Base-by-base conservation (phyloP, 2,113 vertebrate genomes). In the Eudyptes chrysolophus region DNA sequence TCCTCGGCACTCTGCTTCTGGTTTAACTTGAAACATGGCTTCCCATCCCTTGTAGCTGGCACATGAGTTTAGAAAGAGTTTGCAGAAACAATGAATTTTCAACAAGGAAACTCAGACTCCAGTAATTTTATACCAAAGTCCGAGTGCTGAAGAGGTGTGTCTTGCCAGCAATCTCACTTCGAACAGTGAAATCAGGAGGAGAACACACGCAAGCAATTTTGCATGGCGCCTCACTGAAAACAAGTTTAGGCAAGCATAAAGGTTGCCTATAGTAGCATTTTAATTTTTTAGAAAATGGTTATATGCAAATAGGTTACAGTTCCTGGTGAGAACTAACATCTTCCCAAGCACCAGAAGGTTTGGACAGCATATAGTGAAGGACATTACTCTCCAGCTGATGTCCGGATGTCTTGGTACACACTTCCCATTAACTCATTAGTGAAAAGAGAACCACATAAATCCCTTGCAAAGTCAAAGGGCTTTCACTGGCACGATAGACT, bases 71-170 rank as follows among this genome's bases (percentile, higher is more conserved):
- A 90, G 27, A 57, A 76, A n/a, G 55, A 16, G 54, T 71, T 27
- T 54, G 48, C 42, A 92, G 38, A 87, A 87, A 78, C 14, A 16
- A 46, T 15, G 13, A 48, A 38, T 85, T 91, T 93, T 30, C 74
- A 92, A 54, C 0, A 0, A 42, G 42, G 29, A 68, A 89, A 61
- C 34, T 49, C 30, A 71, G 42, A 60, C 34, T 84, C 52, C 34
- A 46, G 16, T 30, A 58, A 42, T 49, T 86, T 72, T 51, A 62
- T 18, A 78, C 21, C 21, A 3, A 61, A 49, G 11, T 65, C 30
- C 0, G 0, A 77, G 32, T 34, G n/a, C 29, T 68, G 38, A 75
- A 55, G 55, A 58, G 48, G 65, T 25, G 40, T 5, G 17, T 54
- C 44, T 25, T 55, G n/a, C 38, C 70, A 84, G 36, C 32, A 38